Evolutionary conservation across 2,113 vertebrate species (phyloP).

Genomic region (Romanogobio albipinnatus): DNA sequence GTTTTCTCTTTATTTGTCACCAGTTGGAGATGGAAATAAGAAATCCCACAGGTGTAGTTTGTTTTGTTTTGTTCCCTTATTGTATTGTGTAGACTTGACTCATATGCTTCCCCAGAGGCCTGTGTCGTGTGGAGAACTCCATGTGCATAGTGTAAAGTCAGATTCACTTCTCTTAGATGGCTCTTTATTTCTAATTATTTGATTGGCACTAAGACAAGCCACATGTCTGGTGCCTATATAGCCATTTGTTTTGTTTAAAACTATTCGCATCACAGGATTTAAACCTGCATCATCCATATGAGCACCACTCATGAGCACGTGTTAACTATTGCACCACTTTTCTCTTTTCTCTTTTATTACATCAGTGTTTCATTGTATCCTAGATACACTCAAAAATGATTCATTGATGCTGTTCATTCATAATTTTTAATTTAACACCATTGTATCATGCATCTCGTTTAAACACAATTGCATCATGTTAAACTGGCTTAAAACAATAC

Average conservation of each 20-base stretch:
- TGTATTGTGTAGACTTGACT: slow-evolving; percentile 62
- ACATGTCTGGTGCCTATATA: background rate
- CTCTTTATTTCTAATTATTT: slow-evolving; percentile 63
- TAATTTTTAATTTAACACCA: no score
- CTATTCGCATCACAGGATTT: background rate
- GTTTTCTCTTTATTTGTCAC: slow-evolving; percentile 15
- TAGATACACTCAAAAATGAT: no score
- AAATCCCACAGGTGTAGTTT: slow-evolving; percentile 45
- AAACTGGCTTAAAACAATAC: no score
- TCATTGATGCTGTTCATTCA: no score
- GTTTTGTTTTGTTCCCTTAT: slow-evolving; percentile 41
- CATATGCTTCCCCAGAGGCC: slow-evolving; percentile 66
- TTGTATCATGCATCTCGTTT: no score
- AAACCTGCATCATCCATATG: no score
- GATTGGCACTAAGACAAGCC: slow-evolving; percentile 57
- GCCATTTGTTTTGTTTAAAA: background rate
- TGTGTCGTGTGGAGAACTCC: slow-evolving; percentile 64
- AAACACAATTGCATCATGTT: no score
- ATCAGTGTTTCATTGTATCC: no score
- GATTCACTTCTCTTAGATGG: slow-evolving; percentile 64
- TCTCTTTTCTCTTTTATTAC: background rate
- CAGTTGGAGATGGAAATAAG: slow-evolving; percentile 1
- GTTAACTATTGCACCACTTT: background rate
- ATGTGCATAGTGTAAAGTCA: slow-evolving; percentile 68
- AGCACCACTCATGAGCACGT: background rate